Conservation (phyloP, 1,140 invertebrate genomes). For the Drosophila funebris region DNA sequence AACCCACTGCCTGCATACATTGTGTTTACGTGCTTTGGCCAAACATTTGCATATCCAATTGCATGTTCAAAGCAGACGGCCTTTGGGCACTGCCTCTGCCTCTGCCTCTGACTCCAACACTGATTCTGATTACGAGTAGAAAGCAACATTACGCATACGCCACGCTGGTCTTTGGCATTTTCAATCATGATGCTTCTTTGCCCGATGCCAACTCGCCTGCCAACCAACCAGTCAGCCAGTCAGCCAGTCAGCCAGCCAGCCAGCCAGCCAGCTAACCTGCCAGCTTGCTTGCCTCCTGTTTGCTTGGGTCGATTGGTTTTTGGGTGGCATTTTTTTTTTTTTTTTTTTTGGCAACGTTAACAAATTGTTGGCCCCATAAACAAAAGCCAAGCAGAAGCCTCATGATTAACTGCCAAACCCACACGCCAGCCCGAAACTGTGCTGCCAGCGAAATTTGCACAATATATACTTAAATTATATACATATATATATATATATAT, state of each 20-base stretch:
- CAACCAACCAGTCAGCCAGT: no score
- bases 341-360: conserved; percentile 43
- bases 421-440: background rate
- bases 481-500: no score
- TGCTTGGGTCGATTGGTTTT: conserved; percentile 42
- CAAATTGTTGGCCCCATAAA: conserved; percentile 49
- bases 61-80: conserved; percentile 25
- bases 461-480: conserved; percentile 13
- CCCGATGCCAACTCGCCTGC: background rate
- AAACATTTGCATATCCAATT: conserved; percentile 50
- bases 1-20: background rate
- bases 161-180: conserved; percentile 9
- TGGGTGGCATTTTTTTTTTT: conserved; percentile 7
- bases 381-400: conserved; percentile 20
- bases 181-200: conserved; percentile 26
- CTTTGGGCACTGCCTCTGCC: background rate
- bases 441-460: conserved; percentile 15
- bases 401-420: conserved; percentile 32
- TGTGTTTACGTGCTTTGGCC: conserved; percentile 30
- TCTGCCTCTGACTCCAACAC: background rate
- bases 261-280: no score
- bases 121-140: no score
- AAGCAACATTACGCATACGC: conserved; percentile 46
- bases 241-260: no score
- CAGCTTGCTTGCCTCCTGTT: conserved; percentile 1